Conservation (phyloP, 2,888 invertebrate species). For the Craniophora ligustri region DNA sequence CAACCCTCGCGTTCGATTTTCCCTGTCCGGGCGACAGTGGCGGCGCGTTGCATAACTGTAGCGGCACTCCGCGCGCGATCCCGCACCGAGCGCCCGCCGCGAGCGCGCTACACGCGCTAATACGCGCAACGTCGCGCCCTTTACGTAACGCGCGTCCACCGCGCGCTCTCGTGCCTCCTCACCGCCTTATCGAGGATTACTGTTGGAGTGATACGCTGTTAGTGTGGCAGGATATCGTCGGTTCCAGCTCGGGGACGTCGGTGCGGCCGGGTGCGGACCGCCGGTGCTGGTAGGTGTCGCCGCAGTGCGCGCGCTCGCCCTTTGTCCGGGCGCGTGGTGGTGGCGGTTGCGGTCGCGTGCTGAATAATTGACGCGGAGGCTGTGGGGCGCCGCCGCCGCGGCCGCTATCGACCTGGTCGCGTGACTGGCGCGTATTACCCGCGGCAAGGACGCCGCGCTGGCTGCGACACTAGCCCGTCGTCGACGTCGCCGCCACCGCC, state of each 20-base stretch:
- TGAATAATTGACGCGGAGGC: slow-evolving; percentile 86
- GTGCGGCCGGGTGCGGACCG: slow-evolving; percentile 67
- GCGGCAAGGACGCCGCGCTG: slow-evolving; percentile 86
- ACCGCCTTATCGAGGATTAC: slow-evolving; percentile 62
- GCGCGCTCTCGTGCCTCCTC: slow-evolving; percentile 63
- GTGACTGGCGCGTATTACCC: slow-evolving; percentile 81
- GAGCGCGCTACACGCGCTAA: slow-evolving; percentile 81
- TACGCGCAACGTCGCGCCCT: slow-evolving; percentile 82
- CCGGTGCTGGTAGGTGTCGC: slow-evolving; percentile 81
- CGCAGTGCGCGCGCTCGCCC: slow-evolving; percentile 75
- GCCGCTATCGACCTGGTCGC: slow-evolving; percentile 88
- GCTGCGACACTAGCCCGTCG: slow-evolving; percentile 78
- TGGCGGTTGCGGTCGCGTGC: slow-evolving; percentile 76
- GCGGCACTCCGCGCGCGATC: slow-evolving; percentile 87
- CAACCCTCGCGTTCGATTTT: slow-evolving; percentile 82
- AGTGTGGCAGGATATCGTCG: slow-evolving; percentile 63
- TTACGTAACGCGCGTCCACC: slow-evolving; percentile 86
- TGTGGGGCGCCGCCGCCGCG: slow-evolving; percentile 80
- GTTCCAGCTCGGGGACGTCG: slow-evolving; percentile 61
- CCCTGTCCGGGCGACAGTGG: slow-evolving; percentile 78
- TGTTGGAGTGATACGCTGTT: slow-evolving; percentile 73
- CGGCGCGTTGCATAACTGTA: slow-evolving; percentile 87
- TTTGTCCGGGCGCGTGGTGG: slow-evolving; percentile 78
- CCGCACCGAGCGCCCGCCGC: slow-evolving; percentile 85
- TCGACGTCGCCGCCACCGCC: slow-evolving; percentile 64